Evolutionary conservation across 1,140 invertebrate genomes (phyloP).

Genomic region (Ridgeia piscesae): DNA sequence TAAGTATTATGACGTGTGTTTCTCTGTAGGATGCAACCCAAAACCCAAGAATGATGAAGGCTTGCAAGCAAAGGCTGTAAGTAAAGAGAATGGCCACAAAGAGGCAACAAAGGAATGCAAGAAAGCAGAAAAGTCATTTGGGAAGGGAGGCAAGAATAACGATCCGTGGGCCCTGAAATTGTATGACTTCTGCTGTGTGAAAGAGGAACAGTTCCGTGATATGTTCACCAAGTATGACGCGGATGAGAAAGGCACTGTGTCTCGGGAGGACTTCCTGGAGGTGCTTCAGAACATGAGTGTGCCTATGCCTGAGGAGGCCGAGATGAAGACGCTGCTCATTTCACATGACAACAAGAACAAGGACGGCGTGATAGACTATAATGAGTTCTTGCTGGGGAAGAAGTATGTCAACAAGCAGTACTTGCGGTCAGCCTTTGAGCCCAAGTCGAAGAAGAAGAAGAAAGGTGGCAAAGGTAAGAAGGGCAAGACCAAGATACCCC

Average conservation of each 20-base stretch:
- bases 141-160: slow-evolving; percentile 54
- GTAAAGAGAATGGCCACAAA: slow-evolving; percentile 56
- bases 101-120: slow-evolving; percentile 53
- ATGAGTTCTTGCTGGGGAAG: slow-evolving; percentile 55
- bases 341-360: slow-evolving; percentile 46
- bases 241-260: slow-evolving; percentile 46
- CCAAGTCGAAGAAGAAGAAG: slow-evolving; percentile 52
- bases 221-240: slow-evolving; percentile 49
- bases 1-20: too few relatives aligned
- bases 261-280: slow-evolving; percentile 48
- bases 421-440: slow-evolving; percentile 54
- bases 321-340: slow-evolving; percentile 44
- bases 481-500: slow-evolving; percentile 54
- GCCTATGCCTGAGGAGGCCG: slow-evolving; percentile 47
- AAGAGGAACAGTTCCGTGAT: slow-evolving; percentile 44
- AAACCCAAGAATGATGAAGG: slow-evolving; percentile 58
- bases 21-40: slow-evolving; percentile 54
- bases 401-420: slow-evolving; percentile 58
- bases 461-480: slow-evolving; percentile 48
- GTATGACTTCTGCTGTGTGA: slow-evolving; percentile 54
- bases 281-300: slow-evolving; percentile 41
- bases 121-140: slow-evolving; percentile 56
- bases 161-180: slow-evolving; percentile 54
- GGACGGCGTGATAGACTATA: slow-evolving; percentile 53
- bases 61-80: slow-evolving; percentile 46